These are phyloP conservation scores for Stegana nigrithorax DNA, from an alignment of 2,888 invertebrate species.

Conservation along the genomic window DNA sequence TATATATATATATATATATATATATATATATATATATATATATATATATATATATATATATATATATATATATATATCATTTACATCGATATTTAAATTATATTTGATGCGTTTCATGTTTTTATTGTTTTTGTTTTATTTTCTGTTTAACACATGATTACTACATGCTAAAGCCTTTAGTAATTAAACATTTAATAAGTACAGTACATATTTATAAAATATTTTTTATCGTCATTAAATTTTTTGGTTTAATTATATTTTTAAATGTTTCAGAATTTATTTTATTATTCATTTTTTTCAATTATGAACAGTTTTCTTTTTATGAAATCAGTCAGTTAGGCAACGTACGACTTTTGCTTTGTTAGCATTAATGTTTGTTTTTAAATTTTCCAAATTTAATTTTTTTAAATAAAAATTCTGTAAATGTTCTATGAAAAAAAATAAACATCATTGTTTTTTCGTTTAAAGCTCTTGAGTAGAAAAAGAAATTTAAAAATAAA, in stretches of 20 bases:
- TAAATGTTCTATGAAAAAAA: background rate
- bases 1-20: too few species aligned
- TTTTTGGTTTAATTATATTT: background rate
- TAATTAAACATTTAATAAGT: constrained; percentile 6
- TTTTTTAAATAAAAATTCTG: background rate
- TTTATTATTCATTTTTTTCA: constrained; percentile 27
- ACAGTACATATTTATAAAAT: constrained; percentile 19
- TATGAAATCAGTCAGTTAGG: constrained; percentile 56
- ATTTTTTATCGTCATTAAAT: background rate
- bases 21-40: background rate
- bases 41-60: constrained; percentile 2
- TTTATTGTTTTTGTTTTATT: constrained; percentile 30
- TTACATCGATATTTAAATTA: constrained; percentile 40
- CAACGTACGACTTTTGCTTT: constrained; percentile 58
- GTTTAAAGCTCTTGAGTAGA: constrained; percentile 58
- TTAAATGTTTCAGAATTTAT: constrained; percentile 22
- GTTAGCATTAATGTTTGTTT: constrained; percentile 54
- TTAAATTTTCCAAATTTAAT: background rate
- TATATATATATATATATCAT: constrained; percentile 5
- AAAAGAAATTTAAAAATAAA: constrained; percentile 7
- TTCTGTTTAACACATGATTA: constrained; percentile 19
- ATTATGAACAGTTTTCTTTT: constrained; percentile 34
- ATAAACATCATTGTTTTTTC: constrained; percentile 27
- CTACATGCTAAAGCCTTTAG: constrained; percentile 7
- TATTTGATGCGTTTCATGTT: constrained; percentile 35